phyloP scores from a whole-genome alignment of 2,888 invertebrate species.

The Drosophila seclusa region DNA sequence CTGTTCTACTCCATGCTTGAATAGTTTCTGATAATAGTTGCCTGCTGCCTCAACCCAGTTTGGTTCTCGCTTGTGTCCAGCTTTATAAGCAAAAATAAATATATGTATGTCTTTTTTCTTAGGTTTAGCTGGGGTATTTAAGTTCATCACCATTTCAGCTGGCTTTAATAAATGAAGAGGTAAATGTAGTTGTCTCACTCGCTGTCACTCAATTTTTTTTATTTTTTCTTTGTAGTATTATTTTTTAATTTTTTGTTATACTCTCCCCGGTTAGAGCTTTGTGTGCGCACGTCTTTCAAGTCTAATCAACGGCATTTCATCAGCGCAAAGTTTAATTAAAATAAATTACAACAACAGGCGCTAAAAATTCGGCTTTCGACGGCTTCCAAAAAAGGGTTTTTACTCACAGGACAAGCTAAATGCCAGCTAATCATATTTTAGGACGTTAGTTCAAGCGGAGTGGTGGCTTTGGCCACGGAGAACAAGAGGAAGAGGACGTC shows the following conservation, averaged over 20 bases:
- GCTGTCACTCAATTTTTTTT: conserved; percentile 8
- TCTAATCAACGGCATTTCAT: conserved; percentile 78
- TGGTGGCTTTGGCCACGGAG: not conserved
- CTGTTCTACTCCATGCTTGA: not conserved
- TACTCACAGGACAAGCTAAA: conserved; percentile 57
- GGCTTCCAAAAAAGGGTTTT: conserved; percentile 62
- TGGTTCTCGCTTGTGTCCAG: not conserved
- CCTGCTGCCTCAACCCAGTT: not conserved
- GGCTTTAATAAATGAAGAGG: not conserved
- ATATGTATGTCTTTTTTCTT: not conserved
- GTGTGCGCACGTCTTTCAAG: conserved; percentile 62
- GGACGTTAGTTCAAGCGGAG: conserved; percentile 37
- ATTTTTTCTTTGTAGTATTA: conserved; percentile 4
- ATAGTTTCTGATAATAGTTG: not conserved
- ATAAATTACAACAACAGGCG: conserved; percentile 71
- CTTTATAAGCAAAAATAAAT: not conserved
- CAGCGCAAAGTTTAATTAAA: conserved; percentile 78
- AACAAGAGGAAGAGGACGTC: conserved; percentile 35
- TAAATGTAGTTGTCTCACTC: not conserved
- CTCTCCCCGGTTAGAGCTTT: conserved; percentile 21
- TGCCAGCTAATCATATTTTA: conserved; percentile 75
- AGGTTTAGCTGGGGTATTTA: not conserved
- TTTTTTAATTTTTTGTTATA: conserved; percentile 3
- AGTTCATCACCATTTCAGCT: not conserved
- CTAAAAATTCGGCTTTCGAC: conserved; percentile 38